Base-by-base conservation (phyloP, 2,888 invertebrate species). In the Ichneumoninae sp. region DNA sequence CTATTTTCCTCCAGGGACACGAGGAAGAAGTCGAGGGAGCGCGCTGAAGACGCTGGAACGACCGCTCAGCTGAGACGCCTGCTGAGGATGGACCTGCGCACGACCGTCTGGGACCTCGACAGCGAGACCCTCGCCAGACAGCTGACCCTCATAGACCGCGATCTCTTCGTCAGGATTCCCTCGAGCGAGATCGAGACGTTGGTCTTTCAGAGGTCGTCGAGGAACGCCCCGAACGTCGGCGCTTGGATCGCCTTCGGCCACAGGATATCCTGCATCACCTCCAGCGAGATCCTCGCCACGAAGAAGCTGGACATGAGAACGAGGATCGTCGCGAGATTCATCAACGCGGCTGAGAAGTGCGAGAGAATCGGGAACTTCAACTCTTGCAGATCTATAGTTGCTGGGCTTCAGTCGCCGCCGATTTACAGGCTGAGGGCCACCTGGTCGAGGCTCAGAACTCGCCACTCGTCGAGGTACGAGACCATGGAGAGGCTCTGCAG, bases 331-430 rank as follows among this genome's bases (percentile, higher is more conserved):
- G 94, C 94, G n/a, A 93, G 95, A 77, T 94, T 95, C 78, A 94
- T 95, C 33, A 95, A 94, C 79, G 94, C 94, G 1, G 95, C 95
- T 1, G 93, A 94, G 66, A 95, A 95, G 83, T 95, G 95, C 84
- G 94, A 94, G 86, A 89, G 90, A 22, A 93, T 95, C 83, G 94
- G 94, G 1, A 95, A 95, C 89, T 95, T 94, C 88, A 95, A 95
- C 80, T 95, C 95, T 0, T 94, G 94, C 75, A 93, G 93, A 79
- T 94, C 94, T 10, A 93, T 95, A 54, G 84, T 95, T 26, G 92
- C 94, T 36, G 95, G 95, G 1, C 89, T 95, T 1, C 95, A 95
- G 87, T 94, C 94, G 71, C 95, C 95, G 0, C 93, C 95, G n/a
- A 91, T 95, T 72, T 95, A 94, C 86, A 91, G 94, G 84, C 88